phyloP scores from a whole-genome alignment of 2,113 vertebrate genomes.

The Lepus americanus region DNA sequence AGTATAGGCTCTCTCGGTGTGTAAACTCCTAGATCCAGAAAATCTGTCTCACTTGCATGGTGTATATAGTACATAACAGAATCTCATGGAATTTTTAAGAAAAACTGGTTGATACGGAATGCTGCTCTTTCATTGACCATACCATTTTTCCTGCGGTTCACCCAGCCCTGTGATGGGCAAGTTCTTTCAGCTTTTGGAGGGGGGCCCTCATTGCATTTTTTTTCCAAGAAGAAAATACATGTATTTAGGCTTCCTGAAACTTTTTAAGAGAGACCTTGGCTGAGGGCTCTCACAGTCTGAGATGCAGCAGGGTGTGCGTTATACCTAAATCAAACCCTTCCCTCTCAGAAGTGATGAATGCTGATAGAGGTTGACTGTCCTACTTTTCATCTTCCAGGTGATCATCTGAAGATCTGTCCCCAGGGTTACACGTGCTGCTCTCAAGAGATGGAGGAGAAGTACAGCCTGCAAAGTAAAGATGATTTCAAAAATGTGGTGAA shows the following conservation, averaged over 20 bases:
- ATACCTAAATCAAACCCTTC: not conserved
- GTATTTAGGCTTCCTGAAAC: not conserved
- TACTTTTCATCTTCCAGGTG: conserved; percentile 89
- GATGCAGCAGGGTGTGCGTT: not conserved
- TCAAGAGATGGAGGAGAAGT: conserved; percentile 98
- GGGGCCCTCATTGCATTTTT: conserved; percentile 14
- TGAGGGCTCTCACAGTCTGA: not conserved
- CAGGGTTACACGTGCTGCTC: conserved; percentile 98
- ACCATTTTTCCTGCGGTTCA: not conserved
- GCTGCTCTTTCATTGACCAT: not conserved
- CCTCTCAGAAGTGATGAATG: not conserved
- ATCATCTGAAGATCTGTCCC: conserved; percentile 96
- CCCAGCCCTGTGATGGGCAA: not conserved
- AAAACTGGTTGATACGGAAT: not conserved
- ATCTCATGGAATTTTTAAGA: conserved; percentile 13
- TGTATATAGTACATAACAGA: not conserved
- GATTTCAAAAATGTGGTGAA: conserved; percentile 94
- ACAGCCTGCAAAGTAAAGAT: conserved; percentile 94
- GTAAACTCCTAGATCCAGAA: not conserved
- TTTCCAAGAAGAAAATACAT: not conserved
- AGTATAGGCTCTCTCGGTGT: not conserved
- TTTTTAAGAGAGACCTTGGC: not conserved
- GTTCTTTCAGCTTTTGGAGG: not conserved
- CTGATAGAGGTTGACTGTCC: conserved; percentile 30
- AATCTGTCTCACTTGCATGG: not conserved